Conservation (phyloP, 2,797 vertebrate genomes). For the Trachurus trachurus region DNA sequence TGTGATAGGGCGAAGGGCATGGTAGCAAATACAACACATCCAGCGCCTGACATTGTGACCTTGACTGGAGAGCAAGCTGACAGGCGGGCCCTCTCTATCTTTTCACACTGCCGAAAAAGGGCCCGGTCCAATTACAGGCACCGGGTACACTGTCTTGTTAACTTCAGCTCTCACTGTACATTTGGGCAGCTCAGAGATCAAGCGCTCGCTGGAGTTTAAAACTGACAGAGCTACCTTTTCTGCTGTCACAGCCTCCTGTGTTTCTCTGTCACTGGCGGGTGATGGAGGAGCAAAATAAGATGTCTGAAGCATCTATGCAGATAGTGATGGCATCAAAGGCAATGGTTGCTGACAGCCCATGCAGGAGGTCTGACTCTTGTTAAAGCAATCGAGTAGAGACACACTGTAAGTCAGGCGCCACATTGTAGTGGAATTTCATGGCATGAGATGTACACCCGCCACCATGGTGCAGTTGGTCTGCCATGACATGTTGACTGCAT, state of each 20-base stretch:
- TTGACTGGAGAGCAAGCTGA: conserved; percentile 68
- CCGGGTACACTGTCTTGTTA: conserved; percentile 78
- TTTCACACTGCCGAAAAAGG: conserved; percentile 50
- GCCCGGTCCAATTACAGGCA: conserved; percentile 72
- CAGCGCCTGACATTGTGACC: conserved; percentile 57
- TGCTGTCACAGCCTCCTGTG: conserved; percentile 72
- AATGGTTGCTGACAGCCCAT: conserved; percentile 68
- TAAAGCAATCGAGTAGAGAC: conserved; percentile 53
- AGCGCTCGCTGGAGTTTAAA: conserved; percentile 66
- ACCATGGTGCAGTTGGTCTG: conserved; percentile 39
- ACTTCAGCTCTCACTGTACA: conserved; percentile 71
- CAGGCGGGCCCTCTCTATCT: conserved; percentile 61
- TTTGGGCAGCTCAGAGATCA: conserved; percentile 73
- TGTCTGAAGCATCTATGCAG: conserved; percentile 75
- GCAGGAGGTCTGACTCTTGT: conserved; percentile 71
- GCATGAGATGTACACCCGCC: conserved; percentile 32
- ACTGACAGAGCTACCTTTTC: conserved; percentile 77
- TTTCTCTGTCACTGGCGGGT: conserved; percentile 71
- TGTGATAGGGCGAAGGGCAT: conserved; percentile 57
- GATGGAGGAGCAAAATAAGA: conserved; percentile 71
- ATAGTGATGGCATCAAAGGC: conserved; percentile 75
- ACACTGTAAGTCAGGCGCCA: conserved; percentile 25
- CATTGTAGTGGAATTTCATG: conserved; percentile 21
- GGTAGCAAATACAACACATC: conserved; percentile 56
- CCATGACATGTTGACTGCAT: conserved; percentile 22